phyloP scores from a whole-genome alignment of 2,888 invertebrate genomes.

The Melinaea marsaeus region DNA sequence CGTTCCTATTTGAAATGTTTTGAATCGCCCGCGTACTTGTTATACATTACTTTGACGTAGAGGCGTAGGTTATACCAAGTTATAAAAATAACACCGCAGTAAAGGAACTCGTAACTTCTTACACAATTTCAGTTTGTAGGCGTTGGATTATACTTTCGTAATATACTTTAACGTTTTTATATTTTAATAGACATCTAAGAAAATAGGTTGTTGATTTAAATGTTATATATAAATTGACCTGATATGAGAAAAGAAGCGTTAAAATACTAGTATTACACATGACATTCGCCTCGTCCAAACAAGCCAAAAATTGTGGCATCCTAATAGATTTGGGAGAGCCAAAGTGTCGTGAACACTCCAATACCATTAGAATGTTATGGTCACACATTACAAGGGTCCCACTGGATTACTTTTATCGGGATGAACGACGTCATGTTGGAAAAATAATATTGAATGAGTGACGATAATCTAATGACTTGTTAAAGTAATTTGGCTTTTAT shows the following conservation, averaged over 20 bases:
- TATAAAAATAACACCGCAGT: conserved; percentile 9
- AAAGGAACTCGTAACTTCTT: conserved; percentile 4
- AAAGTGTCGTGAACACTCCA: conserved; percentile 47
- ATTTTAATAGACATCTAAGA: no score
- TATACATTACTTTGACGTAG: conserved; percentile 22
- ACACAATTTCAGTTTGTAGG: conserved; percentile 2
- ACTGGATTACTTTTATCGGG: conserved; percentile 46
- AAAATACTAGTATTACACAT: conserved; percentile 2
- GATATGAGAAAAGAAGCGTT: background rate
- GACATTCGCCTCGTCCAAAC: conserved; percentile 11
- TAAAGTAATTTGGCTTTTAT: conserved; percentile 4
- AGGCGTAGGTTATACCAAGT: conserved; percentile 14
- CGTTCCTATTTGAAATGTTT: conserved; percentile 34
- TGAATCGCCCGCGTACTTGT: conserved; percentile 12
- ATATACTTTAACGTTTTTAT: background rate
- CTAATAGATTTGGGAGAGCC: conserved; percentile 21
- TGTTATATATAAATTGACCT: no score
- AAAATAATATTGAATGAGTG: conserved; percentile 18
- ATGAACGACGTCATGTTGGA: conserved; percentile 33
- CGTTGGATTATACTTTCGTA: background rate
- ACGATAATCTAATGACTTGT: conserved; percentile 9
- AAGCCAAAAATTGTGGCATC: conserved; percentile 16
- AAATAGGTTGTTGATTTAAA: no score
- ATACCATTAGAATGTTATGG: conserved; percentile 43
- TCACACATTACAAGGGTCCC: conserved; percentile 35